A percentile compares a stretch with the other conserved stretches of the same genome.
These are phyloP conservation scores for Euproctis similis DNA, from an alignment of 2,888 invertebrate species.

Conservation along the genomic window DNA sequence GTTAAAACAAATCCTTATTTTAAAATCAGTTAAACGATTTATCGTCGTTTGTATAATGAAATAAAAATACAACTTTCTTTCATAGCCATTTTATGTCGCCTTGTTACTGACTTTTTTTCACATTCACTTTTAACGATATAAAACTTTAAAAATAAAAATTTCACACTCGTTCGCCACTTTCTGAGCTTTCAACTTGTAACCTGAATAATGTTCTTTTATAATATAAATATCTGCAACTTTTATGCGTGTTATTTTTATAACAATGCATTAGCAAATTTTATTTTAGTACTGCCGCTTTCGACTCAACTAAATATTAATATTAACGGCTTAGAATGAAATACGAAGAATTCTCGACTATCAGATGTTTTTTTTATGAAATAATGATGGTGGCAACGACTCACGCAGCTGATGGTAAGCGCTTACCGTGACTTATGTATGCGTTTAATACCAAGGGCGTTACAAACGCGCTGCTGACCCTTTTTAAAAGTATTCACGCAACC, in stretches of 20 bases:
- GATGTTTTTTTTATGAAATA: no score
- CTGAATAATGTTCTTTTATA: conserved; percentile 3
- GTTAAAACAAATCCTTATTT: no score
- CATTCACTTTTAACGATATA: background rate
- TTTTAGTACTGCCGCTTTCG: conserved; percentile 2
- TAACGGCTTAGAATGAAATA: conserved; percentile 2
- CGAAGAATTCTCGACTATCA: no score
- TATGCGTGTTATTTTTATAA: conserved; percentile 1
- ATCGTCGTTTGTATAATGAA: no score
- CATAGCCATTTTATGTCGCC: background rate
- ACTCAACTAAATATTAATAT: conserved; percentile 3
- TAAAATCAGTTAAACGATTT: no score
- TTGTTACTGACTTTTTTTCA: background rate
- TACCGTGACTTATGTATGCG: no score
- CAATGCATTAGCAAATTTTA: conserved; percentile 2
- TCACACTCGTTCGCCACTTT: conserved; percentile 2
- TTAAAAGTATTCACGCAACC: no score
- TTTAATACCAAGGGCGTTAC: no score
- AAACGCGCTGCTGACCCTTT: no score
- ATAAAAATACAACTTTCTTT: no score
- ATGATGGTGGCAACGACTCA: no score
- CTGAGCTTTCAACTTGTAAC: conserved; percentile 1
- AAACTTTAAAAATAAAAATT: conserved; percentile 1
- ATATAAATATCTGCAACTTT: background rate
- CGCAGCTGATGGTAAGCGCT: no score